Evolutionary conservation across 2,888 invertebrate genomes (phyloP).

Genomic region (Philereme vetulata): DNA sequence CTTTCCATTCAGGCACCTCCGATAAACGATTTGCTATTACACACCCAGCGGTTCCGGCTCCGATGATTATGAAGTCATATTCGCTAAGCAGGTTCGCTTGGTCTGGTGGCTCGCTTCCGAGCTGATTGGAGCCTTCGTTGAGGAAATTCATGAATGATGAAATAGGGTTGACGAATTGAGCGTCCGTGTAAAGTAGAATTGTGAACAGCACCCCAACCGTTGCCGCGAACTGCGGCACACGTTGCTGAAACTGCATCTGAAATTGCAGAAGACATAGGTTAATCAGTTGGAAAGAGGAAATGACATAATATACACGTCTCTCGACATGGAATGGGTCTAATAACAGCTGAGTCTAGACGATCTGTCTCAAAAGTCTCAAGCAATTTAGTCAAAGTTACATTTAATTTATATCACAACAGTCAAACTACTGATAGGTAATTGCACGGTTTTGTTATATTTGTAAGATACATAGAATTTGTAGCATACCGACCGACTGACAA

Average conservation of each 20-base stretch:
- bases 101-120: slow-evolving; percentile 81
- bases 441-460: too few relatives aligned
- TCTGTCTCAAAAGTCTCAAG: too few relatives aligned
- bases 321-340: too few relatives aligned
- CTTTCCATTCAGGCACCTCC: slow-evolving; percentile 87
- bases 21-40: slow-evolving; percentile 88
- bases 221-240: slow-evolving; percentile 50
- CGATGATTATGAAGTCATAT: slow-evolving; percentile 91
- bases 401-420: too few relatives aligned
- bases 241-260: slow-evolving; percentile 67
- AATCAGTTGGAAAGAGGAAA: background rate
- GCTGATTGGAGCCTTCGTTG: slow-evolving; percentile 78
- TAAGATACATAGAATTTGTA: too few relatives aligned
- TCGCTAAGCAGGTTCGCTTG: slow-evolving; percentile 75
- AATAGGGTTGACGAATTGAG: slow-evolving; percentile 65
- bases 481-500: too few relatives aligned
- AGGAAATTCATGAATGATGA: slow-evolving; percentile 81
- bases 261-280: slow-evolving; percentile 41
- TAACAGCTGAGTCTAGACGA: too few relatives aligned
- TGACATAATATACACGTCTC: too few relatives aligned
- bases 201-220: slow-evolving; percentile 56
- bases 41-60: slow-evolving; percentile 92
- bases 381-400: too few relatives aligned
- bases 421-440: too few relatives aligned
- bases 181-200: slow-evolving; percentile 52